Evolutionary conservation across 2,797 vertebrate species (phyloP).

Genomic region (Hoplostethus atlanticus): DNA sequence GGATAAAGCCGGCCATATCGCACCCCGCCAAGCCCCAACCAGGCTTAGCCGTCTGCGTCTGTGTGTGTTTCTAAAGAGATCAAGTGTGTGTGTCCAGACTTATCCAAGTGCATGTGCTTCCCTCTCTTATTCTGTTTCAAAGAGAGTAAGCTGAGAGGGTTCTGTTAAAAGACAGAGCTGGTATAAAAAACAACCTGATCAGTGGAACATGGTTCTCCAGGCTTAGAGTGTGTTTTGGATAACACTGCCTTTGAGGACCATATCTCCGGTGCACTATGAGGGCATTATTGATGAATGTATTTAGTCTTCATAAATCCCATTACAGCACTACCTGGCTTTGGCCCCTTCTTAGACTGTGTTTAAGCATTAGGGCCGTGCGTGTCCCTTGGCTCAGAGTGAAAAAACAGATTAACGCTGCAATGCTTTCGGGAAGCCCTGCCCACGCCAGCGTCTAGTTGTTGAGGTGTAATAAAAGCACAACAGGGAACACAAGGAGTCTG

Average conservation of each 20-base stretch:
- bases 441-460: slow-evolving; percentile 1
- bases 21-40: slow-evolving; percentile 44
- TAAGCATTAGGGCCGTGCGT: slow-evolving; percentile 24
- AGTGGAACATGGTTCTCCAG: slow-evolving; percentile 21
- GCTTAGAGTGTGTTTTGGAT: slow-evolving; percentile 27
- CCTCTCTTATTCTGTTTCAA: slow-evolving; percentile 61
- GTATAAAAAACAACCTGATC: slow-evolving; percentile 41
- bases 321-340: slow-evolving; percentile 14
- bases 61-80: slow-evolving; percentile 63
- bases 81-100: slow-evolving; percentile 50
- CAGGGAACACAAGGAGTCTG: background rate
- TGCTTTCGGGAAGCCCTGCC: slow-evolving; percentile 1
- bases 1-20: slow-evolving; percentile 54
- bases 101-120: slow-evolving; percentile 28
- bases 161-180: slow-evolving; percentile 34
- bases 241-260: slow-evolving; percentile 21
- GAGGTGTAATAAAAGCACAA: slow-evolving; percentile 32
- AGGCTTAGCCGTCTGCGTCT: slow-evolving; percentile 52
- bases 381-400: slow-evolving; percentile 17
- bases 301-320: slow-evolving; percentile 40
- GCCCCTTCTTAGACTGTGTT: slow-evolving; percentile 13
- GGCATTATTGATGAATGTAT: slow-evolving; percentile 44
- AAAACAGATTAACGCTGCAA: slow-evolving; percentile 14
- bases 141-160: slow-evolving; percentile 58
- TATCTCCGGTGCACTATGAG: slow-evolving; percentile 37